phyloP scores from a whole-genome alignment of 2,888 invertebrate species.

The Habrosyne pyritoides region DNA sequence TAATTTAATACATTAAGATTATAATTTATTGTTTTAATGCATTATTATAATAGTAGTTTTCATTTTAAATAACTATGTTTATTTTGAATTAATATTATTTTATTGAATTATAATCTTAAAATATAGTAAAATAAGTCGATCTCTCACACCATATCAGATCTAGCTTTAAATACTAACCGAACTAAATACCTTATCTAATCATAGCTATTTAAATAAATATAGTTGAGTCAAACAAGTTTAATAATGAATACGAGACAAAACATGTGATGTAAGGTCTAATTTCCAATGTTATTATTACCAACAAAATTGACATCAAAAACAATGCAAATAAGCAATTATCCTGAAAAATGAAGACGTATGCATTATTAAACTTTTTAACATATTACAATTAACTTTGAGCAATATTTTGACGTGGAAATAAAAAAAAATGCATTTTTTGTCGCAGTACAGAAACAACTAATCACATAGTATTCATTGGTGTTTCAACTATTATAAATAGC shows the following conservation, averaged over 20 bases:
- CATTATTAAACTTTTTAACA: constrained; percentile 14
- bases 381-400: constrained; percentile 59
- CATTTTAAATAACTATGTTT: too few species aligned
- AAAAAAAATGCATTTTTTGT: constrained; percentile 59
- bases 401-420: constrained; percentile 46
- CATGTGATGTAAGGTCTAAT: too few species aligned
- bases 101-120: background rate
- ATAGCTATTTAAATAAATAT: constrained; percentile 44
- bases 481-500: constrained; percentile 35
- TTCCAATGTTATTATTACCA: too few species aligned
- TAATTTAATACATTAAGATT: too few species aligned
- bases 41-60: background rate
- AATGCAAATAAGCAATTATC: too few species aligned
- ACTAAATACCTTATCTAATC: constrained; percentile 43
- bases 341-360: too few species aligned
- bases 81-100: background rate
- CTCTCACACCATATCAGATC: constrained; percentile 39
- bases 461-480: constrained; percentile 71
- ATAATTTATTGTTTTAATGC: too few species aligned
- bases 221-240: constrained; percentile 8
- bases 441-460: constrained; percentile 38
- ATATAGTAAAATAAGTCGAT: constrained; percentile 19
- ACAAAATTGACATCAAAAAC: too few species aligned
- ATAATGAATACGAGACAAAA: background rate
- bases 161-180: constrained; percentile 36